phyloP scores from a whole-genome alignment of 2,113 vertebrate genomes.

The Cynoglossus semilaevis region DNA sequence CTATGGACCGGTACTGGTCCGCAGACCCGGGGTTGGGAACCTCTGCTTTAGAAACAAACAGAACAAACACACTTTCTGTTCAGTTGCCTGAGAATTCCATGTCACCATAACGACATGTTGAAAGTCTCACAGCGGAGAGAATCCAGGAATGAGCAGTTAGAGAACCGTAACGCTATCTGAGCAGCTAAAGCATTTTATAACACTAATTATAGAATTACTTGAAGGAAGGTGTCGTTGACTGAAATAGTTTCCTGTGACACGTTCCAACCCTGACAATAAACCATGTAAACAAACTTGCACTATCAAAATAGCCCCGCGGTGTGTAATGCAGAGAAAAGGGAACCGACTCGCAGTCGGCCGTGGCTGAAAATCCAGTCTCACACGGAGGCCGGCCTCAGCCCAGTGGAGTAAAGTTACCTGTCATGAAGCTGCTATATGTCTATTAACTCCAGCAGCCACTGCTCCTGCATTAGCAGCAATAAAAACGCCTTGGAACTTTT shows the following conservation, averaged over 20 bases:
- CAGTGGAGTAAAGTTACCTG: slow-evolving; percentile 63
- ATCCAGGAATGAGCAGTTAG: slow-evolving; percentile 34
- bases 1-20: too few species aligned
- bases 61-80: too few species aligned
- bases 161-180: slow-evolving; percentile 32
- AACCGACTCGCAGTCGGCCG: slow-evolving; percentile 26
- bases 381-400: slow-evolving; percentile 37
- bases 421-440: slow-evolving; percentile 67
- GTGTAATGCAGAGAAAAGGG: slow-evolving; percentile 70
- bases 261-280: slow-evolving; percentile 60
- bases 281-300: slow-evolving; percentile 68
- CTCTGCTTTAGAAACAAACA: too few species aligned
- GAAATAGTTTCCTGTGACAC: slow-evolving; percentile 56
- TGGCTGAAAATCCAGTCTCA: slow-evolving; percentile 57
- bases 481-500: not conserved
- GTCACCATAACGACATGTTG: not conserved
- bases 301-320: slow-evolving; percentile 68
- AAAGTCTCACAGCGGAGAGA: not conserved
- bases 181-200: slow-evolving; percentile 47
- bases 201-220: slow-evolving; percentile 45
- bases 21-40: too few species aligned
- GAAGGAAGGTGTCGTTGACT: slow-evolving; percentile 46
- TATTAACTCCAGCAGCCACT: slow-evolving; percentile 63
- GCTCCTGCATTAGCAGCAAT: slow-evolving; percentile 20
- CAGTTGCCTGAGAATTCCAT: not conserved